phyloP scores from a whole-genome alignment of 2,888 invertebrate species.

The Archaeoteleia sp. region DNA sequence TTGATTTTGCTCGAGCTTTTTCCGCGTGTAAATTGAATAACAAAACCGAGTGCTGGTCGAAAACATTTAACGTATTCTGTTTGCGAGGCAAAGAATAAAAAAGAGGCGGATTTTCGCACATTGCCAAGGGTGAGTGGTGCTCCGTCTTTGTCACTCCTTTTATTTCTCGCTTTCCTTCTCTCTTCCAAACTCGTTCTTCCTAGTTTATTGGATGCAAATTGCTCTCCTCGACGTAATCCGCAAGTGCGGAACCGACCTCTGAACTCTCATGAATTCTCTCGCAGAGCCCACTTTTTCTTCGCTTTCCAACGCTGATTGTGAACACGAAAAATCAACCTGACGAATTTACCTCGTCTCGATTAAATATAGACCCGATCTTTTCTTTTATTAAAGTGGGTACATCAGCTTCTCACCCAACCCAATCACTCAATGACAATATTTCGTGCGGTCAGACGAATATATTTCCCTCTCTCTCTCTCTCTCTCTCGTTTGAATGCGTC shows the following conservation, averaged over 20 bases:
- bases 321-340: slow-evolving; percentile 42
- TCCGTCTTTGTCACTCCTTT: slow-evolving; percentile 14
- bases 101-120: slow-evolving; percentile 15
- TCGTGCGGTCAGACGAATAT: no score
- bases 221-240: slow-evolving; percentile 39
- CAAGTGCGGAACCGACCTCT: slow-evolving; percentile 24
- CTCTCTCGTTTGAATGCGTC: slow-evolving; percentile 48
- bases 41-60: slow-evolving; percentile 15
- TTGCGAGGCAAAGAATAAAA: neutral
- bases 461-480: no score
- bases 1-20: slow-evolving; percentile 13
- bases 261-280: slow-evolving; percentile 28
- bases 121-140: slow-evolving; percentile 2
- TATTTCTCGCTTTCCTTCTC: slow-evolving; percentile 2
- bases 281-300: slow-evolving; percentile 16
- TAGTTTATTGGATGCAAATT: slow-evolving; percentile 45
- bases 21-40: slow-evolving; percentile 22
- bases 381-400: no score
- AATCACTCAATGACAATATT: no score
- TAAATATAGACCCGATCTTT: slow-evolving; percentile 14
- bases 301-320: slow-evolving; percentile 31
- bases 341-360: slow-evolving; percentile 24
- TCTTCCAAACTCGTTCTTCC: slow-evolving; percentile 3
- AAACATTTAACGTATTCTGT: slow-evolving; percentile 25
- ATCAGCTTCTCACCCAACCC: neutral